Base-by-base conservation (phyloP, 1,140 invertebrate genomes). In the Phymorhynchus buccinoides region DNA sequence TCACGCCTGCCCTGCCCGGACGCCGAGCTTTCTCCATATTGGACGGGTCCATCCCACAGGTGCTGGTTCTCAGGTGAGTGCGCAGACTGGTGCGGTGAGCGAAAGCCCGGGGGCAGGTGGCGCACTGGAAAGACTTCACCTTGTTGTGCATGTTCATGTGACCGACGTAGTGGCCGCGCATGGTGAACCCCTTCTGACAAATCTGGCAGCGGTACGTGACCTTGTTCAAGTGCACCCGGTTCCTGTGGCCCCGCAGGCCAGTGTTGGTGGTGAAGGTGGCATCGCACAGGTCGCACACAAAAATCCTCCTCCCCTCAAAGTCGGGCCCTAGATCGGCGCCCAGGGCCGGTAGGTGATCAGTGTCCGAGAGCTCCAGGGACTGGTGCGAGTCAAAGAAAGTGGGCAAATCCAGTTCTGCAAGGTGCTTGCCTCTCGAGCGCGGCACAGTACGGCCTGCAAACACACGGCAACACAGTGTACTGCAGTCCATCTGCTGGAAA, bases 141-240 rank as follows among this genome's bases (percentile, higher is more conserved):
- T 71, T 71, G 66, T 83, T 83, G 39, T 83, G 81, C 62, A 71
- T 83, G 44, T 83, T 83, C 81, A 83, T 83, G 41, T 83, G 81
- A 41, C 81, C 81, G 12, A 83, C 22, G 39, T 71, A 83, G n/a
- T 83, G 81, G 18, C 81, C 81, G 9, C 81, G 56, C 62, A 83
- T 83, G 14, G 62, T 83, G 66, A 83, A 83, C 7, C 81, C 81
- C 27, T 71, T 56, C n/a, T 42, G 41, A 42, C 81, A 83, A 35
- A 83, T 71, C 6, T 83, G 35, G 37, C 81, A 83, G 18, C 30
- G 42, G 41, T 83, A 83, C 16, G 41, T n/a, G 16, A 16, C 41
- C n/a, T 68, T 42, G 27, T 71, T 71, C 56, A 68, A 18, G 66
- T 83, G 81, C 0, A 66, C 52, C 18, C 62, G 22, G 37, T 66